Evolutionary conservation across 2,113 vertebrate genomes (phyloP).

Genomic region (Erinaceus europaeus): DNA sequence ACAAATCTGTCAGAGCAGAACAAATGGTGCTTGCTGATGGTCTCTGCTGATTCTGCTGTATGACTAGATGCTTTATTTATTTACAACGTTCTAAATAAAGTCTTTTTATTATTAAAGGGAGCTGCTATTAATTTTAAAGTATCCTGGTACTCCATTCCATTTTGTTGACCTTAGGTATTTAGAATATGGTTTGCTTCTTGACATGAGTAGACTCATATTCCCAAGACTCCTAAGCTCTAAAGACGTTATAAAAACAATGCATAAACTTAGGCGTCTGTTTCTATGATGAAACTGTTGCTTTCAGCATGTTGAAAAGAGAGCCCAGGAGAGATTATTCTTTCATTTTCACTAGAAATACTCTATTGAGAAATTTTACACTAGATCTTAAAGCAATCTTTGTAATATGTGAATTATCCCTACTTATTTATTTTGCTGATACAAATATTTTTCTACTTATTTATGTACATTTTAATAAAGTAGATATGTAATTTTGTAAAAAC

Average conservation of each 20-base stretch:
- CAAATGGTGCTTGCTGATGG: not conserved
- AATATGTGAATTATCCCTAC: not conserved
- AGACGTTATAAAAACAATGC: not conserved
- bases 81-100: slow-evolving; percentile 38
- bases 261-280: not conserved
- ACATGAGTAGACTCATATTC: not conserved
- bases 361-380: not conserved
- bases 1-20: not conserved
- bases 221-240: not conserved
- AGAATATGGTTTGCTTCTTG: slow-evolving; percentile 9
- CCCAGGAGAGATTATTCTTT: not conserved
- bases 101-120: not conserved
- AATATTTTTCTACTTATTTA: not conserved
- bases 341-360: slow-evolving; percentile 4
- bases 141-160: not conserved
- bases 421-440: not conserved
- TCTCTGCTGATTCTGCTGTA: not conserved
- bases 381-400: not conserved
- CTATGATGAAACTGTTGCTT: not conserved
- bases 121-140: slow-evolving; percentile 41
- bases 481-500: not conserved
- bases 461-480: not conserved
- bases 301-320: not conserved
- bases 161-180: slow-evolving; percentile 25
- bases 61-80: slow-evolving; percentile 31